Conservation (phyloP, 2,797 vertebrate species). For the Forpus xanthops region DNA sequence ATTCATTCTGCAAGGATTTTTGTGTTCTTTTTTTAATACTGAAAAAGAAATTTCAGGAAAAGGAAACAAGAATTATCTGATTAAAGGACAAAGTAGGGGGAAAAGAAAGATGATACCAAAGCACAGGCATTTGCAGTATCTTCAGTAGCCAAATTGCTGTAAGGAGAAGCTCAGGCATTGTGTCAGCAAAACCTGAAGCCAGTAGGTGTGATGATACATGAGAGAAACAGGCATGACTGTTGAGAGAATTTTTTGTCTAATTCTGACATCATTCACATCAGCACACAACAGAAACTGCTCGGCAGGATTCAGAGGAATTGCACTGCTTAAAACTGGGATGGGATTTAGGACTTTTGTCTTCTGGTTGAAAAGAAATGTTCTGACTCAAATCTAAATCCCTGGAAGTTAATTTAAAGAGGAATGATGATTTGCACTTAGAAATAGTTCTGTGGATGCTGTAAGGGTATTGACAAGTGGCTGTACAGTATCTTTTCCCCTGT, state of each 20-base stretch:
- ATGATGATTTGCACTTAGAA: background rate
- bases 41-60: background rate
- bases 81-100: background rate
- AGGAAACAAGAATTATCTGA: background rate
- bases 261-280: background rate
- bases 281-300: background rate
- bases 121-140: background rate
- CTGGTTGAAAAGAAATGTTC: background rate
- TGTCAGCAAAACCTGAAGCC: background rate
- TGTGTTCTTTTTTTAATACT: background rate
- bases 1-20: background rate
- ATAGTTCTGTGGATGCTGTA: background rate
- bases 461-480: background rate
- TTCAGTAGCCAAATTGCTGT: background rate
- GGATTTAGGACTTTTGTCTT: background rate
- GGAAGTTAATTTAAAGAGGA: background rate
- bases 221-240: background rate
- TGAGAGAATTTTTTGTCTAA: background rate
- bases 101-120: background rate
- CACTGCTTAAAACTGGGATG: background rate
- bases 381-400: background rate
- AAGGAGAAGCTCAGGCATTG: background rate
- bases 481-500: background rate
- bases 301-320: background rate
- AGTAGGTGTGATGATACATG: background rate